These are phyloP conservation scores for Malthinus seriepunctatus DNA, from an alignment of 2,888 invertebrate genomes.

Conservation along the genomic window DNA sequence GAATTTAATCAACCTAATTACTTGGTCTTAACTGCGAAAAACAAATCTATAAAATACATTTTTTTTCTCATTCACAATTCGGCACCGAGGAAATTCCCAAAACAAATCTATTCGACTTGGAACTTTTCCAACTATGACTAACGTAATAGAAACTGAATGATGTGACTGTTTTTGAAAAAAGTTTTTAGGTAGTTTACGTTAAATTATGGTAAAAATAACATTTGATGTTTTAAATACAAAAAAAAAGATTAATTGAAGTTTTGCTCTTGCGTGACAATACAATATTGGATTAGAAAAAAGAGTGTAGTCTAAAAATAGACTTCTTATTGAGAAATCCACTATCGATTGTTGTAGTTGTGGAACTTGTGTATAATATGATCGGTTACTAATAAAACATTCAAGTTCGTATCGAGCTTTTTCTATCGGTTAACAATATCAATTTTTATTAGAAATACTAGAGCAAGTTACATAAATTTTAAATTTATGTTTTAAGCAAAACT, in stretches of 20 bases:
- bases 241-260: constrained; percentile 5
- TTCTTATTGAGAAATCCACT: constrained; percentile 1
- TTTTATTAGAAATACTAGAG: too few species aligned
- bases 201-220: not conserved
- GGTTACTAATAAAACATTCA: not conserved
- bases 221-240: not conserved
- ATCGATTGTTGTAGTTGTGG: constrained; percentile 5
- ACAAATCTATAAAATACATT: too few species aligned
- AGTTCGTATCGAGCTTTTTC: too few species aligned
- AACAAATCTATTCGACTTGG: not conserved
- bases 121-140: constrained; percentile 2
- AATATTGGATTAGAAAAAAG: constrained; percentile 6
- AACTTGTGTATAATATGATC: constrained; percentile 2
- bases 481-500: too few species aligned
- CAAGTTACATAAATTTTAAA: too few species aligned
- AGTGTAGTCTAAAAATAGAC: constrained; percentile 3
- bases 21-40: too few species aligned
- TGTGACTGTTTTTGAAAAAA: not conserved
- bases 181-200: not conserved
- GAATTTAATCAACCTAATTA: too few species aligned
- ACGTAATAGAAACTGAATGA: not conserved
- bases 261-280: constrained; percentile 5
- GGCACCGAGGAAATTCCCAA: not conserved
- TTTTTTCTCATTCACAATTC: not conserved
- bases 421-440: too few species aligned